phyloP scores from a whole-genome alignment of 30 jellyfish, hydroid and myxozoan genomes.

The Hydractinia echinata region DNA sequence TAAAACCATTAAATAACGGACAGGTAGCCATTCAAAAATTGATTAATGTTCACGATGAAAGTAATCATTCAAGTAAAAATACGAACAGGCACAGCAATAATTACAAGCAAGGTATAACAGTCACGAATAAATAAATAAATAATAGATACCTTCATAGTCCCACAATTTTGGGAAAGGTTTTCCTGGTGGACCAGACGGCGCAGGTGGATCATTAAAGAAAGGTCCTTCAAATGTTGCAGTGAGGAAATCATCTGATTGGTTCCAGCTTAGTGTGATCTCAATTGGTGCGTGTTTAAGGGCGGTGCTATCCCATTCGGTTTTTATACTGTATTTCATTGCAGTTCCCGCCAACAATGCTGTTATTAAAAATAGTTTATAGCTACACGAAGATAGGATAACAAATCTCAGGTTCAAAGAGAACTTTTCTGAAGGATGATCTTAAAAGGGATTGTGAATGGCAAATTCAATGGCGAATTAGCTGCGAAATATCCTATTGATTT shows the following conservation, averaged over 20 bases:
- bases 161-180: slow-evolving; percentile 75
- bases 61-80: neutral
- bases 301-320: slow-evolving; percentile 68
- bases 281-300: slow-evolving; percentile 64
- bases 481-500: no score
- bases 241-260: neutral
- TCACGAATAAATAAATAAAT: neutral
- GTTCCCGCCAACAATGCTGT: no score
- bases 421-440: no score
- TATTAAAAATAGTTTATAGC: no score
- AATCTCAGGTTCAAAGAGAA: no score
- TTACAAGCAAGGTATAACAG: neutral
- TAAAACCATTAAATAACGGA: no score
- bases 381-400: no score
- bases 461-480: no score
- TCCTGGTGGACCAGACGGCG: slow-evolving; percentile 82
- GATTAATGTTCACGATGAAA: neutral
- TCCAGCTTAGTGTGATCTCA: slow-evolving; percentile 18
- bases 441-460: no score
- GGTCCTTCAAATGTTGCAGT: slow-evolving; percentile 57
- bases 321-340: slow-evolving; percentile 39
- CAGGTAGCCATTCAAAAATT: no score
- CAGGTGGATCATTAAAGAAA: slow-evolving; percentile 75
- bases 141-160: slow-evolving; percentile 79
- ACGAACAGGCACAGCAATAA: neutral